phyloP scores from a whole-genome alignment of 2,797 vertebrate species.

The Diplodus puntazzo region DNA sequence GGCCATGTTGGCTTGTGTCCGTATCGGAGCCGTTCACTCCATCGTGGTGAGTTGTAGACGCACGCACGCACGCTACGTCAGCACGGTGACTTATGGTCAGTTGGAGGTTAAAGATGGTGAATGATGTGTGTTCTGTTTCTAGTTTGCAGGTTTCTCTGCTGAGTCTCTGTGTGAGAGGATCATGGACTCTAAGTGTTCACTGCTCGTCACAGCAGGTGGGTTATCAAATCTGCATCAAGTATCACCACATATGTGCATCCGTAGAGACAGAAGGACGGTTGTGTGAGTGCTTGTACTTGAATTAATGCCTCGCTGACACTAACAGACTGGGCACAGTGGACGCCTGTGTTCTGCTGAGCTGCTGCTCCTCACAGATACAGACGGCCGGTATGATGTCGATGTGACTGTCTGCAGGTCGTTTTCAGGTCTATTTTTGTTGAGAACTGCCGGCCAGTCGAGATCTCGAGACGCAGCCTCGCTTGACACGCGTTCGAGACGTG shows the following conservation, averaged over 20 bases:
- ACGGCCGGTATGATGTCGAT: too few species aligned
- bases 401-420: too few species aligned
- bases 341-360: too few species aligned
- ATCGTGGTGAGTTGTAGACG: conserved; percentile 90
- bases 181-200: conserved; percentile 90
- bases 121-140: conserved; percentile 10
- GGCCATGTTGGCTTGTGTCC: conserved; percentile 95
- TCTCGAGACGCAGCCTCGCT: too few species aligned
- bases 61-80: accelerated
- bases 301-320: too few species aligned
- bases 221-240: neutral
- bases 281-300: neutral
- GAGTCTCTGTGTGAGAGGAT: conserved; percentile 97
- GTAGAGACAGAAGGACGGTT: neutral
- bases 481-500: too few species aligned
- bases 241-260: neutral
- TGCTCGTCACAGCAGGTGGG: conserved; percentile 95
- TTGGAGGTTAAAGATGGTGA: neutral
- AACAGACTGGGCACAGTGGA: too few species aligned
- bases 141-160: conserved; percentile 98
- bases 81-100: accelerated
- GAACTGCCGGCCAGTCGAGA: too few species aligned
- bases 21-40: conserved; percentile 95
- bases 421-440: too few species aligned
- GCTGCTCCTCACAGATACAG: too few species aligned